Base-by-base conservation (phyloP, 2,888 invertebrate genomes). In the Lacanobia oleracea region DNA sequence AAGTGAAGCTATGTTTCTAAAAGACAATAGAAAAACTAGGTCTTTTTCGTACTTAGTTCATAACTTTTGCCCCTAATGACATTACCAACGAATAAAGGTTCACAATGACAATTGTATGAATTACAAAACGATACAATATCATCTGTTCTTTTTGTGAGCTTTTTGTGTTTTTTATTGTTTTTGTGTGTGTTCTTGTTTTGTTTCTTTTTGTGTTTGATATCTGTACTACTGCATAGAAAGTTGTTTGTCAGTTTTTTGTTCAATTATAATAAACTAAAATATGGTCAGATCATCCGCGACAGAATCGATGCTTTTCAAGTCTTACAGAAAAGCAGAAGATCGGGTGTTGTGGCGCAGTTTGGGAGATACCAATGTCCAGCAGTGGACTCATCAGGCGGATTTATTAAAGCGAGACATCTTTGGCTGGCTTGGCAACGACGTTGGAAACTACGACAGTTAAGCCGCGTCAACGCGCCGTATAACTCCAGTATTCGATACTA, bases 61-160 rank as follows among this genome's bases (percentile, higher is more conserved):
- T 43, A 45, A 60, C 10, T 23, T 18, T 18, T 33, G 9, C 18
- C 18, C 12, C 48, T 33, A 33, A 33, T 33, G 27, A 33, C 18
- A 50, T 14, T 18, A 33, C n/a, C 12, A 14, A 33, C 40, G 14
- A 23, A n/a, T 16, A 67, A 12, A 67, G 2, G 1, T 40, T 53
- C 18, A 33, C 21, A 33, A 45, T 27, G 43, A 18, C 7, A 45
- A 23, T 56, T 50, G 40, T 2, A 48, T 54, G 16, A 67, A 33
- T 48, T 21, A 66, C 14, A 66, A 54, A 77, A 70, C 56, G 18
- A 67, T 67, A 43, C 14, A 9, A n/a, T 50, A 18, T 23, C 23
- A 14, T 60, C 48, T 27, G 21, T 50, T 67, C 16, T 14, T n/a
- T n/a, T n/a, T n/a, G n/a, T n/a, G n/a, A n/a, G n/a, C n/a, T n/a